A percentile compares a stretch with the other conserved stretches of the same genome.
These are phyloP conservation scores for Drosophila greeni DNA, from an alignment of 2,888 invertebrate genomes.

Conservation along the genomic window DNA sequence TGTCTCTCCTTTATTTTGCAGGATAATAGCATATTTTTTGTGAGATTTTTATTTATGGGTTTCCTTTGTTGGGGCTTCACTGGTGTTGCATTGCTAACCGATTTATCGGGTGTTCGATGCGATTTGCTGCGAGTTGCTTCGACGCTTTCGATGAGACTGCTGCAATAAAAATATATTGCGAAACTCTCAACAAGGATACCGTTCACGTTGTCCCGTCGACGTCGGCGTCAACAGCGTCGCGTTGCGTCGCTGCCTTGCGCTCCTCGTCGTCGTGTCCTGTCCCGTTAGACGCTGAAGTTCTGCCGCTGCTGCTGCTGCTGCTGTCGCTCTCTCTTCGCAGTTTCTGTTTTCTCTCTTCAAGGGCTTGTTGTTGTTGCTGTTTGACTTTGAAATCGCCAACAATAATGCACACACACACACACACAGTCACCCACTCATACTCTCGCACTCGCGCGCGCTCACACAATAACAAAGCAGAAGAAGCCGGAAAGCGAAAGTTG, in stretches of 20 bases:
- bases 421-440: constrained; percentile 19
- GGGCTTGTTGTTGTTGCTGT: constrained; percentile 51
- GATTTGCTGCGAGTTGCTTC: constrained; percentile 59
- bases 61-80: constrained; percentile 7
- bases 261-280: constrained; percentile 44
- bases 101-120: constrained; percentile 42
- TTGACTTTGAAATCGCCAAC: constrained; percentile 73
- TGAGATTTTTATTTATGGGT: neutral
- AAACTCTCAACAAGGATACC: constrained; percentile 75
- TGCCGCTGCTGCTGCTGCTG: constrained; percentile 34
- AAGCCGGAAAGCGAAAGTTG: constrained; percentile 66
- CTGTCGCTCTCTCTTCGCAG: constrained; percentile 38
- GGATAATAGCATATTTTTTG: constrained; percentile 1
- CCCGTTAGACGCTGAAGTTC: constrained; percentile 52
- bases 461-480: constrained; percentile 57
- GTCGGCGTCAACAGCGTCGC: constrained; percentile 2
- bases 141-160: constrained; percentile 75
- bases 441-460: constrained; percentile 20
- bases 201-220: constrained; percentile 52
- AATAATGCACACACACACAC: constrained; percentile 57
- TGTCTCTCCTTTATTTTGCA: neutral
- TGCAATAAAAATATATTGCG: constrained; percentile 74
- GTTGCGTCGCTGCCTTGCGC: constrained; percentile 34
- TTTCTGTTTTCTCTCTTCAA: constrained; percentile 34
- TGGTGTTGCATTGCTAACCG: constrained; percentile 14